Base-by-base conservation (phyloP, 2,797 vertebrate genomes). In the Sebastes nivosus region DNA sequence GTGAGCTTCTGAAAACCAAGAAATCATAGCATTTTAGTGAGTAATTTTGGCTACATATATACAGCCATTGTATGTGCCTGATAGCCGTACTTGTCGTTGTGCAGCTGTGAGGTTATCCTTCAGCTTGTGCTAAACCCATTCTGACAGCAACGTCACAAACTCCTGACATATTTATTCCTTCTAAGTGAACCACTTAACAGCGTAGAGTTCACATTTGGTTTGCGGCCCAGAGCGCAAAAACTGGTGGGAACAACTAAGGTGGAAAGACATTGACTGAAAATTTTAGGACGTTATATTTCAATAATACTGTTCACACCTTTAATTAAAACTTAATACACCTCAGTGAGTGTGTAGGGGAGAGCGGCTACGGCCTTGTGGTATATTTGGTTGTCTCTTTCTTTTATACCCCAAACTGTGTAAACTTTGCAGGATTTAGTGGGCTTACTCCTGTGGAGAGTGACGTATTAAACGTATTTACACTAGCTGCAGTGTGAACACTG, bases 71-170 rank as follows among this genome's bases (percentile, higher is more conserved):
- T 46, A 27, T 24, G n/a, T 20, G 30, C 4, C 50, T 5, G 54
- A 30, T 27, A 9, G 32, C 8, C 3, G 2, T 67, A 27, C 79
- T 72, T 36, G 30, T 18, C 52, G n/a, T 8, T 67, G 42, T 42
- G 30, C 7, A 59, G 71, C 42, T 32, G 20, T 30, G 29, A 79
- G 20, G 42, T 81, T 61, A 73, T 29, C 68, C 36, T 63, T 81
- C 18, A 79, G 71, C 16, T 64, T 72, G 46, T 9, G 61, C 68
- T 36, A 50, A 75, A 82, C 14, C 9, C 16, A 6, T 61, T 50
- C 72, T 71, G 82, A 77, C 79, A 82, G 38, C 27, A 65, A 30
- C 70, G 57, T 72, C 52, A 36, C 79, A 77, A 58, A 50, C 67
- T 54, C 38, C 13, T 73, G 46, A 67, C 27, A 76, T 54, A 68